Percentiles rank a stretch among this genome's conserved stretches.
phyloP scores from a whole-genome alignment of 2,888 invertebrate species.

The Eurois occulta region DNA sequence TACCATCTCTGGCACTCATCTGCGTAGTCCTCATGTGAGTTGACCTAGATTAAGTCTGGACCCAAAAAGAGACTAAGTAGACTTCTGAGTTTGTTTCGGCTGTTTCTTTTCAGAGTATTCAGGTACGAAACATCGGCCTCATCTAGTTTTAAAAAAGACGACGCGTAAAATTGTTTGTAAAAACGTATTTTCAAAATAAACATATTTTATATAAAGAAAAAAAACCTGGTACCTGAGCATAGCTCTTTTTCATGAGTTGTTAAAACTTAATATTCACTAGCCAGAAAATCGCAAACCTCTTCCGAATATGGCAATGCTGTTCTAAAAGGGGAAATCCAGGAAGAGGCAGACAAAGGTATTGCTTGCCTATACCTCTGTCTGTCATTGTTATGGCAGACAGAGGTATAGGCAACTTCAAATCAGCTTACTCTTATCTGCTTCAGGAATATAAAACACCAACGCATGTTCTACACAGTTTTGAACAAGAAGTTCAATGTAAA shows the following conservation, averaged over 20 bases:
- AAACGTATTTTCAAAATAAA: too few relatives aligned
- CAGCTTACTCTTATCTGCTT: not conserved
- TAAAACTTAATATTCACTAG: not conserved
- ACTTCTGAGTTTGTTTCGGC: too few relatives aligned
- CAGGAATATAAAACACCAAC: not conserved
- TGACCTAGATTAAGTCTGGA: too few relatives aligned
- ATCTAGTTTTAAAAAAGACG: too few relatives aligned
- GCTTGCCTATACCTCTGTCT: not conserved
- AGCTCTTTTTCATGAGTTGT: not conserved
- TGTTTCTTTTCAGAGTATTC: too few relatives aligned
- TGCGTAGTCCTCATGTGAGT: too few relatives aligned
- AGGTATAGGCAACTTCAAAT: not conserved
- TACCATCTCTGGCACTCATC: not conserved
- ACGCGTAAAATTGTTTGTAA: too few relatives aligned
- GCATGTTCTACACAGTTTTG: not conserved
- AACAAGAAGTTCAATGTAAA: not conserved
- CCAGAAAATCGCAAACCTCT: not conserved
- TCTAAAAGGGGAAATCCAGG: not conserved
- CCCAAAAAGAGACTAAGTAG: too few relatives aligned
- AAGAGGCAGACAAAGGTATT: not conserved
- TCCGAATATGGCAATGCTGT: not conserved
- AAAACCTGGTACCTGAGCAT: not conserved
- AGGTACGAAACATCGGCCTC: too few relatives aligned
- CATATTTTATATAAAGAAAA: not conserved
- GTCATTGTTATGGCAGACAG: too few relatives aligned